Evolutionary conservation across 2,113 vertebrate species (phyloP).

Genomic region (Phycodurus eques): DNA sequence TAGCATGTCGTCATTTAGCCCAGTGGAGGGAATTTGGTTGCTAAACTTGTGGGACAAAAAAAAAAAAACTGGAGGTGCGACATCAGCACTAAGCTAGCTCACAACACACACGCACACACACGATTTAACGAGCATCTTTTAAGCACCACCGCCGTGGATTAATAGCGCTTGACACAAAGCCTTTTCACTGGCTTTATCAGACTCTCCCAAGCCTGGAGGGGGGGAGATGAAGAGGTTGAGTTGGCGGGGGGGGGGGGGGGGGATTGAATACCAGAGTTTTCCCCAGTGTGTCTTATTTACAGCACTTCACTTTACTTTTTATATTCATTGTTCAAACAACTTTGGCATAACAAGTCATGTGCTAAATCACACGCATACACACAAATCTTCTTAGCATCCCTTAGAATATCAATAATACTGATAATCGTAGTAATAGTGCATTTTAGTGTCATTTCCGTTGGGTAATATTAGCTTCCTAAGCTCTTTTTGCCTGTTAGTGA

Average conservation of each 20-base stretch:
- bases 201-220: conserved; percentile 42
- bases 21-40: neutral
- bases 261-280: conserved; percentile 27
- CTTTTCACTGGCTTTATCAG: conserved; percentile 60
- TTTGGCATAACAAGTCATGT: neutral
- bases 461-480: neutral
- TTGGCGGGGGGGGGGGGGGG: neutral
- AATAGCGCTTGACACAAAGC: conserved; percentile 68
- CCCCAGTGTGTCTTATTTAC: conserved; percentile 37
- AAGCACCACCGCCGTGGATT: conserved; percentile 62
- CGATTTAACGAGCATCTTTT: conserved; percentile 56
- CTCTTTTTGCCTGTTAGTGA: neutral
- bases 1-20: neutral
- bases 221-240: too few species aligned
- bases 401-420: neutral
- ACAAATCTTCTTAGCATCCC: neutral
- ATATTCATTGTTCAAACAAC: neutral
- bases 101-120: neutral
- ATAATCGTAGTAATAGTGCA: neutral
- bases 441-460: neutral
- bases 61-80: conserved; percentile 3
- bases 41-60: conserved; percentile 35
- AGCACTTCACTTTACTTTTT: neutral
- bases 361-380: neutral
- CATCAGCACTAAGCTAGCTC: neutral